phyloP scores from a whole-genome alignment of 2,797 vertebrate species.

The Chaunax sp. region DNA sequence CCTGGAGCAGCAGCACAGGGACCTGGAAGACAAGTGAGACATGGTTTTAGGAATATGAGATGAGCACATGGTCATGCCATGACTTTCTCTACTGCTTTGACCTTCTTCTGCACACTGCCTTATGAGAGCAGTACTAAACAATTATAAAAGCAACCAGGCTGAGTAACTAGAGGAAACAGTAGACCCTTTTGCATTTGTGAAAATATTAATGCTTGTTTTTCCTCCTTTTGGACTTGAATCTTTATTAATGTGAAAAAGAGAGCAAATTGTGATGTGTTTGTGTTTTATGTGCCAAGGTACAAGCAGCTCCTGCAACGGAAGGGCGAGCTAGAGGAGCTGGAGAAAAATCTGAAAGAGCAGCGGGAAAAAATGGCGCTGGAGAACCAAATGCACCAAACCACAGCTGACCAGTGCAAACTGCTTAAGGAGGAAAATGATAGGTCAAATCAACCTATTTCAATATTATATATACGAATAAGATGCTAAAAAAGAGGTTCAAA shows the following conservation, averaged over 20 bases:
- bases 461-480: background rate
- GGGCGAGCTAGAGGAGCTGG: conserved; percentile 93
- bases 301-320: conserved; percentile 96
- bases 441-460: conserved; percentile 70
- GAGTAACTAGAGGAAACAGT: background rate
- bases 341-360: conserved; percentile 91
- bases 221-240: background rate
- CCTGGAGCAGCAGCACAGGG: conserved; percentile 94
- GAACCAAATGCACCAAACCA: conserved; percentile 88
- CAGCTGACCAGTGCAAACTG: conserved; percentile 89
- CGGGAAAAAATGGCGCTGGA: conserved; percentile 94
- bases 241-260: background rate
- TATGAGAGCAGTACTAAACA: too few species aligned
- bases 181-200: background rate
- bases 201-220: background rate
- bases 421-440: conserved; percentile 91
- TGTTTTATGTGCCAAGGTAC: conserved; percentile 81
- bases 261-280: background rate
- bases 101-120: background rate
- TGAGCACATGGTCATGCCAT: background rate
- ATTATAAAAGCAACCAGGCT: background rate
- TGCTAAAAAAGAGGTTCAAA: background rate
- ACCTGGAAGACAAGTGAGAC: conserved; percentile 93
- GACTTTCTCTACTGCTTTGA: background rate
- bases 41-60: background rate